Evolutionary conservation across 2,113 vertebrate genomes (phyloP).

Genomic region (Nannospalax galili): DNA sequence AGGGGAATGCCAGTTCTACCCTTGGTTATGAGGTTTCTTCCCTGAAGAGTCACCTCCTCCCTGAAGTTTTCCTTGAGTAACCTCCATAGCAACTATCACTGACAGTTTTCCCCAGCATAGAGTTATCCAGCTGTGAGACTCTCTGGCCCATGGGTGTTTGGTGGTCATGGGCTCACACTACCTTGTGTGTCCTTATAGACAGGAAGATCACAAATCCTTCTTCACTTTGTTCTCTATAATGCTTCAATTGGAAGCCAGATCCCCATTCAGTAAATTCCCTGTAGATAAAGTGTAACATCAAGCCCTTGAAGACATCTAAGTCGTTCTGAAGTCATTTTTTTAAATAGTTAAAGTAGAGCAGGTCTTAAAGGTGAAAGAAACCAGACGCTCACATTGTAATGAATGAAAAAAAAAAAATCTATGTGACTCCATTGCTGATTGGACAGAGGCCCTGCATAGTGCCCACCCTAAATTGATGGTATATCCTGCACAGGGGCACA

Average conservation of each 20-base stretch:
- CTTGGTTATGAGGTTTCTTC: not conserved
- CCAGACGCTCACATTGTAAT: not conserved
- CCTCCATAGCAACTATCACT: not conserved
- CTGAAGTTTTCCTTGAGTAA: not conserved
- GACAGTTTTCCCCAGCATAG: not conserved
- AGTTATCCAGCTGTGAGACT: not conserved
- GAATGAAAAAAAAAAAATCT: not conserved
- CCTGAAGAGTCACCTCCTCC: not conserved
- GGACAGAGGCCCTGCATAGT: not conserved
- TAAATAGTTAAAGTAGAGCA: not conserved
- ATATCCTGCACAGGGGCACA: too few relatives aligned
- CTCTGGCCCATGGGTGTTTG: not conserved
- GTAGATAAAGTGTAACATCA: not conserved
- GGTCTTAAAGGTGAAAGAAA: not conserved
- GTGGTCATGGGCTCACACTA: not conserved
- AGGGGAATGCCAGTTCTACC: not conserved
- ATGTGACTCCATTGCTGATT: not conserved
- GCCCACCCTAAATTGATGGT: too few relatives aligned
- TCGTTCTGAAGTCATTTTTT: conserved; percentile 1
- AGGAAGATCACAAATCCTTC: not conserved
- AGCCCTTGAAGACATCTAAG: not conserved
- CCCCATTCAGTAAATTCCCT: not conserved
- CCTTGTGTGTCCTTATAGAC: not conserved
- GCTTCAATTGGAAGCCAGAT: not conserved
- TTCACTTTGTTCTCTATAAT: not conserved